These are phyloP conservation scores for Incurvaria masculella DNA, from an alignment of 2,888 invertebrate species.

Conservation along the genomic window DNA sequence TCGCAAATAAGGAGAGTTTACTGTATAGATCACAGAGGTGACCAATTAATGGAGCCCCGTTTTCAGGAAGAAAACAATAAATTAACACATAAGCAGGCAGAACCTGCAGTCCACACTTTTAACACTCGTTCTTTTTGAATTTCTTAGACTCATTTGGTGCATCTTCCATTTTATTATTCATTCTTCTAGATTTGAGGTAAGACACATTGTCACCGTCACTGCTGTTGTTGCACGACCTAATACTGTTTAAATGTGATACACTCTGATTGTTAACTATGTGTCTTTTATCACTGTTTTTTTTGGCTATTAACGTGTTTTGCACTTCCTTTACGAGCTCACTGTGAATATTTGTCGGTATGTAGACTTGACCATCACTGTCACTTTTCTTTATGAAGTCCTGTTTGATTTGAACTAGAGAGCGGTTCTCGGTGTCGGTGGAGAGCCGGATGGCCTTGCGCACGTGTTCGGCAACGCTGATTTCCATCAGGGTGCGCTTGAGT, in stretches of 20 bases:
- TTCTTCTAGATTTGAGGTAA: constrained; percentile 41
- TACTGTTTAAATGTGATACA: constrained; percentile 44
- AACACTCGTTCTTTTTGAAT: constrained; percentile 50
- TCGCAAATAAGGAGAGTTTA: no score
- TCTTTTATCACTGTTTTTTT: constrained; percentile 51
- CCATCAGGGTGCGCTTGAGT: constrained; percentile 40
- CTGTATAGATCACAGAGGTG: no score
- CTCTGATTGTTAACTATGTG: constrained; percentile 50
- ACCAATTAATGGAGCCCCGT: no score
- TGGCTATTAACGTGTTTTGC: constrained; percentile 49
- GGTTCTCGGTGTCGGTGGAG: constrained; percentile 43
- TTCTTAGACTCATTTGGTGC: constrained; percentile 45
- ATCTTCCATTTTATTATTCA: constrained; percentile 40
- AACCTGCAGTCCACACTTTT: constrained; percentile 28
- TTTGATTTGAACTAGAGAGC: constrained; percentile 44
- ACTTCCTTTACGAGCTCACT: constrained; percentile 52
- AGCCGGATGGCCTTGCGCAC: constrained; percentile 45
- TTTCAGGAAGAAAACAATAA: no score
- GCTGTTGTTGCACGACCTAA: constrained; percentile 30
- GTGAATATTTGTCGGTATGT: constrained; percentile 44
- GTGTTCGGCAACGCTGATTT: constrained; percentile 40
- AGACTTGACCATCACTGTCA: constrained; percentile 46
- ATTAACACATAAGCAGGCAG: constrained; percentile 27
- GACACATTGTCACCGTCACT: constrained; percentile 44
- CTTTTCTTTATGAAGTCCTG: constrained; percentile 42